Evolutionary conservation across 1,140 invertebrate species (phyloP), one percentile per base, ranked within the genome.

Genomic region (Zeugodacus cucurbitae): DNA sequence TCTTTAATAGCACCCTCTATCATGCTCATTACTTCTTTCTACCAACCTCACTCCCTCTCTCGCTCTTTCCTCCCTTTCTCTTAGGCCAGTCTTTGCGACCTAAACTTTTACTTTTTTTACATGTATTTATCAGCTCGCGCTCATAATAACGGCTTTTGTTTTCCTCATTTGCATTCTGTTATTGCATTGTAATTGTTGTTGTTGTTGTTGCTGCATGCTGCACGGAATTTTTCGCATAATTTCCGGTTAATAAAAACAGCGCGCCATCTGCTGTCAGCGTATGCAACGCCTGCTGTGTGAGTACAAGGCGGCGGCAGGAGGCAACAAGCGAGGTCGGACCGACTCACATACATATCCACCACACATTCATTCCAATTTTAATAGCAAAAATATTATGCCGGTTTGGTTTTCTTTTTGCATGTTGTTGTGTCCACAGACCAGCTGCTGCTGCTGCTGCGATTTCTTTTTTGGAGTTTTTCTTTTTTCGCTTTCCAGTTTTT

Each of bases 201-300:
- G n/a, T 41, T 41, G n/a, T n/a, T n/a, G n/a, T n/a, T n/a, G n/a
- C 8, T 70, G 37, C n/a, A 8, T 10, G 44, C 74, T 26, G 32
- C 34, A 74, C n/a, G 5, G 74, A 22, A 48, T 82, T 82, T 82
- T 82, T 82, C 74, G 74, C 74, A 82, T 82, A 82, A 82, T 82
- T 82, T 82, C 44, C 41, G 74, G 74, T 54, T 82, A 54, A 82
- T 82, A 82, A 82, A 82, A 82, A 82, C 74, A 82, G 20, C 10
- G 58, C 37, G 74, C 41, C 74, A 82, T 82, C 37, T 82, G 74
- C 41, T 32, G 37, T 26, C n/a, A 62, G 22, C n/a, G 26, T 10
- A 11, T 34, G 41, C 34, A 48, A 48, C 34, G 41, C 67, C 14
- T 22, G 17, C 67, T 22, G 32, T 54, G 22, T 20, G 3, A 8